Conservation (phyloP, 2,113 vertebrate species). For the Baryphthengus martii region DNA sequence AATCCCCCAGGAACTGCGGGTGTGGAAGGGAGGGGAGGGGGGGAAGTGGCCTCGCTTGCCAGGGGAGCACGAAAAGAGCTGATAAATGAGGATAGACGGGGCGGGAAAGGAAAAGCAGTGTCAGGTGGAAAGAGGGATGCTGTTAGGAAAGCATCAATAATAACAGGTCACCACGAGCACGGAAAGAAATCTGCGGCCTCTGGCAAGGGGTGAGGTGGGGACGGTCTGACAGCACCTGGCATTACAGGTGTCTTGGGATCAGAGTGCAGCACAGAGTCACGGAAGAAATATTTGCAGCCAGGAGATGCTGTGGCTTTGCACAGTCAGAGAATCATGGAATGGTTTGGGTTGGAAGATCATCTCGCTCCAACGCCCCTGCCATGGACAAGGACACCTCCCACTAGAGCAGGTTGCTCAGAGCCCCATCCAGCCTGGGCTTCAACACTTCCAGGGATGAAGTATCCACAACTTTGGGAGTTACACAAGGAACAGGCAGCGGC, state of each 20-base stretch:
- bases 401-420: no score
- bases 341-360: no score
- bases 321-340: background rate
- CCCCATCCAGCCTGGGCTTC: no score
- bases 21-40: no score
- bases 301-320: background rate
- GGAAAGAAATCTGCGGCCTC: background rate
- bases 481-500: background rate
- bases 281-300: background rate
- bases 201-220: background rate
- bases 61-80: accelerated
- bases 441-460: no score
- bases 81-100: background rate
- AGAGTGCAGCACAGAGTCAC: background rate
- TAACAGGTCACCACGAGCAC: accelerated
- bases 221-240: background rate
- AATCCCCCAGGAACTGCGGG: background rate
- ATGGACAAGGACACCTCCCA: no score
- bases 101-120: background rate
- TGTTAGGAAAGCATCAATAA: background rate
- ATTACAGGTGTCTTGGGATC: accelerated
- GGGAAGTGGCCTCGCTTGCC: background rate
- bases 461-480: no score
- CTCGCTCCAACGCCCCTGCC: no score
- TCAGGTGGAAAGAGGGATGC: background rate